A percentile compares a stretch with the other conserved stretches of the same genome.
These are phyloP conservation scores for Lochmaea capreae DNA, from an alignment of 2,888 invertebrate genomes.

Conservation along the genomic window DNA sequence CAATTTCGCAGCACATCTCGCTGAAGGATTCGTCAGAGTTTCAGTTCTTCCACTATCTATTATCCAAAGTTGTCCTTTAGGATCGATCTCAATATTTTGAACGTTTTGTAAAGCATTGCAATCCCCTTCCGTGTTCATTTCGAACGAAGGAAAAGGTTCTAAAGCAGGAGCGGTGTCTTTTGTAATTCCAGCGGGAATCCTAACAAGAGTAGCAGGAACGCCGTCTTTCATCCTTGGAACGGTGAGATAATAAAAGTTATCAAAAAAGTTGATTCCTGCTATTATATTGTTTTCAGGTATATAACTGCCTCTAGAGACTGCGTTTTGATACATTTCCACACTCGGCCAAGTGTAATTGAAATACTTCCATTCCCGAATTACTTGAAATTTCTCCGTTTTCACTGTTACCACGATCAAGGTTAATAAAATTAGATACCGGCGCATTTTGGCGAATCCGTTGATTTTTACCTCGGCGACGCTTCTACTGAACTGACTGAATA, in stretches of 20 bases:
- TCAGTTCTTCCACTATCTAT: conserved; percentile 77
- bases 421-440: conserved; percentile 27
- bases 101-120: conserved; percentile 80
- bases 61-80: conserved; percentile 75
- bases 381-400: conserved; percentile 67
- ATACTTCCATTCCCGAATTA: conserved; percentile 79
- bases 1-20: conserved; percentile 76
- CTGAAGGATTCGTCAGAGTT: conserved; percentile 68
- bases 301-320: conserved; percentile 71
- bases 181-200: conserved; percentile 67
- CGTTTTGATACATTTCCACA: conserved; percentile 68
- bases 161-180: conserved; percentile 70
- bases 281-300: conserved; percentile 76
- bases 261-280: conserved; percentile 76
- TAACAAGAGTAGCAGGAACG: conserved; percentile 77
- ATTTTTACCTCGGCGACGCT: conserved; percentile 11
- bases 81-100: conserved; percentile 79
- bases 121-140: conserved; percentile 74
- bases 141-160: conserved; percentile 79
- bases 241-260: conserved; percentile 75
- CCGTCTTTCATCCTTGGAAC: conserved; percentile 78
- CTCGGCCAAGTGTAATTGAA: conserved; percentile 77
- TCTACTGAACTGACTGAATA: conserved; percentile 27
- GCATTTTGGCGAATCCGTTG: conserved; percentile 39
- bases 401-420: conserved; percentile 25